A percentile compares a stretch with the other conserved stretches of the same genome.
phyloP scores from a whole-genome alignment of 2,888 invertebrate species.

The Conus canariensis region DNA sequence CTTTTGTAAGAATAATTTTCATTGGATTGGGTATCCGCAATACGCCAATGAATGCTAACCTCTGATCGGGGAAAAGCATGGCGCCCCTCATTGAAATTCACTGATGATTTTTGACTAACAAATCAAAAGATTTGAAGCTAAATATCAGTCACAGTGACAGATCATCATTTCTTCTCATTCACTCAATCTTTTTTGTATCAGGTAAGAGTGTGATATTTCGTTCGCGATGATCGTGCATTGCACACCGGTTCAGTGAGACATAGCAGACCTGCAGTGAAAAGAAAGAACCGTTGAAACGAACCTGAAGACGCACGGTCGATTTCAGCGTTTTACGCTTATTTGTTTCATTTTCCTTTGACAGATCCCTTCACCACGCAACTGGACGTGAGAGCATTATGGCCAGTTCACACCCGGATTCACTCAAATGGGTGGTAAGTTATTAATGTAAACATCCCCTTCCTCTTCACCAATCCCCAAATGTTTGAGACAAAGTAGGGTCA shows the following conservation, averaged over 20 bases:
- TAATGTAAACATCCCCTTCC: not conserved
- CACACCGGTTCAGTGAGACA: not conserved
- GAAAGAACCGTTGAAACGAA: not conserved
- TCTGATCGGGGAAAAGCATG: constrained; percentile 43
- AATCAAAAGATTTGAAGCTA: not conserved
- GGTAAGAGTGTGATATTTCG: not conserved
- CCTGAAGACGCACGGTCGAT: not conserved
- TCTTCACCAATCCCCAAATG: not conserved
- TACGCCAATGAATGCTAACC: constrained; percentile 43
- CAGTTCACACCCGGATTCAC: constrained; percentile 7
- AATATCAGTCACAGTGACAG: not conserved
- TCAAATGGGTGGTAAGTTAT: constrained; percentile 44
- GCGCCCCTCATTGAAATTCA: constrained; percentile 48
- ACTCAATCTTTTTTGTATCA: constrained; percentile 6
- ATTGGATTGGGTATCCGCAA: constrained; percentile 30
- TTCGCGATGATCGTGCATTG: not conserved
- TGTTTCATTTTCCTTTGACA: constrained; percentile 8
- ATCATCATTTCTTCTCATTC: not conserved
- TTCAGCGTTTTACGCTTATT: not conserved
- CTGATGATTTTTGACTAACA: constrained; percentile 29
- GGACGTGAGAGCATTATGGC: constrained; percentile 6
- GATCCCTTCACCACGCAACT: not conserved
- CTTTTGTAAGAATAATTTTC: constrained; percentile 28
- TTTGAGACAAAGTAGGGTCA: constrained; percentile 48
- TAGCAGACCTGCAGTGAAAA: not conserved